These are phyloP conservation scores for Lepeophtheirus salmonis DNA, from an alignment of 1,140 invertebrate genomes.

Conservation along the genomic window DNA sequence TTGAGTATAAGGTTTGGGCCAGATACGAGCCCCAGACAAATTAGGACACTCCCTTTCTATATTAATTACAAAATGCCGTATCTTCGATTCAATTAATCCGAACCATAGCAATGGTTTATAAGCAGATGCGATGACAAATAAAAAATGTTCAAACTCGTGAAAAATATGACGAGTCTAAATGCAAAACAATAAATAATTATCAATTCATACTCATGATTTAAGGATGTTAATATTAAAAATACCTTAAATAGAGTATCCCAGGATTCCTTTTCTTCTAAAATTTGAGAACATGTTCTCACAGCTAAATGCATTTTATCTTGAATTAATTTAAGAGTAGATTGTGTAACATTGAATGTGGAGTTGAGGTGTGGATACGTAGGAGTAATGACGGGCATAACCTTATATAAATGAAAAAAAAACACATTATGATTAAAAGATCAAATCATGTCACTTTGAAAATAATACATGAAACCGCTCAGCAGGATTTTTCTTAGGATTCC, in stretches of 20 bases:
- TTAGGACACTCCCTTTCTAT: neutral
- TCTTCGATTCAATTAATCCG: slow-evolving; percentile 72
- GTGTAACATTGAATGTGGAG: slow-evolving; percentile 15
- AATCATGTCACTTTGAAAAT: neutral
- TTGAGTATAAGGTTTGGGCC: slow-evolving; percentile 16
- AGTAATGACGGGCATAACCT: slow-evolving; percentile 11
- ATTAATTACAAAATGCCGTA: slow-evolving; percentile 16
- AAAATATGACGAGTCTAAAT: slow-evolving; percentile 10
- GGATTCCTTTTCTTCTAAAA: neutral
- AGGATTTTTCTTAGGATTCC: slow-evolving; percentile 13
- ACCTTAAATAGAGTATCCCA: slow-evolving; percentile 14
- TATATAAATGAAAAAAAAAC: neutral
- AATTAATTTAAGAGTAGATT: slow-evolving; percentile 3
- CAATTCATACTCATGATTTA: too few relatives aligned
- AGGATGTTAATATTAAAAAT: neutral
- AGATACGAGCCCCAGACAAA: slow-evolving; percentile 3
- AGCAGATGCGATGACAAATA: slow-evolving; percentile 41
- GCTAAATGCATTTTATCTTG: slow-evolving; percentile 6
- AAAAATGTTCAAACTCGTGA: slow-evolving; percentile 13
- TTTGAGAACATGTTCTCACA: neutral
- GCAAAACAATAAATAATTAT: neutral
- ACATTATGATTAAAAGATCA: too few relatives aligned
- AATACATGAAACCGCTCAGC: slow-evolving; percentile 5
- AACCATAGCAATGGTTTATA: slow-evolving; percentile 87
- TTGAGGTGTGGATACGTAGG: slow-evolving; percentile 8